phyloP scores from a whole-genome alignment of 2,888 invertebrate genomes.

The Agrilus cyanescens region DNA sequence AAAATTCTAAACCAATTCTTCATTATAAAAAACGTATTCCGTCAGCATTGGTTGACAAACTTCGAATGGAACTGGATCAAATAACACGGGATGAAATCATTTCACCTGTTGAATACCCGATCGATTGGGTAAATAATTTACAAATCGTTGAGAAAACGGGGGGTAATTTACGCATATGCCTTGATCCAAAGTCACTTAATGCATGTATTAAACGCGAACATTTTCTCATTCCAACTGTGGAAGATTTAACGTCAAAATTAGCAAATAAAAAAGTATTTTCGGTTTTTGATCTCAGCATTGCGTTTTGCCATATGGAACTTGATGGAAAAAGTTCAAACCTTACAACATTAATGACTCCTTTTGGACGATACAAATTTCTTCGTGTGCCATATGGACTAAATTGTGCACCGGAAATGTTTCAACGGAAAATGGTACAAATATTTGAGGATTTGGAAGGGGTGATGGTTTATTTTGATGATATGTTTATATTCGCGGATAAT shows the following conservation, averaged over 20 bases:
- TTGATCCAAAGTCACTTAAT: constrained; percentile 1
- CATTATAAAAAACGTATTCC: constrained; percentile 1
- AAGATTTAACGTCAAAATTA: constrained; percentile 1
- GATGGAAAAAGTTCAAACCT: too few species aligned
- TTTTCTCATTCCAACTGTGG: constrained; percentile 2
- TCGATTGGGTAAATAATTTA: constrained; percentile 10
- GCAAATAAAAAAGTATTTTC: constrained; percentile 1
- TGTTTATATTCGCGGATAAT: too few species aligned
- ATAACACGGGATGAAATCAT: constrained; percentile 6
- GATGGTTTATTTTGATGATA: too few species aligned
- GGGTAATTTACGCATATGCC: background rate
- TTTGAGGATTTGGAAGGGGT: too few species aligned
- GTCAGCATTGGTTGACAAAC: constrained; percentile 1
- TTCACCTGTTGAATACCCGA: constrained; percentile 8
- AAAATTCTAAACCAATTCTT: constrained; percentile 1
- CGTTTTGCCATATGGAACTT: too few species aligned
- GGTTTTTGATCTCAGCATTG: background rate
- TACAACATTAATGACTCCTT: too few species aligned
- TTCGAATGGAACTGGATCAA: constrained; percentile 4
- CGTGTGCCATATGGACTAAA: too few species aligned
- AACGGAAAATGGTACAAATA: too few species aligned
- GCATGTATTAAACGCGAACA: background rate
- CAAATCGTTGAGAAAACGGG: constrained; percentile 2
- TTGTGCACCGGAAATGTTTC: too few species aligned
- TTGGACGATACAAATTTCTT: too few species aligned